Base-by-base conservation (phyloP, 2,888 invertebrate species). In the Amiota communis region DNA sequence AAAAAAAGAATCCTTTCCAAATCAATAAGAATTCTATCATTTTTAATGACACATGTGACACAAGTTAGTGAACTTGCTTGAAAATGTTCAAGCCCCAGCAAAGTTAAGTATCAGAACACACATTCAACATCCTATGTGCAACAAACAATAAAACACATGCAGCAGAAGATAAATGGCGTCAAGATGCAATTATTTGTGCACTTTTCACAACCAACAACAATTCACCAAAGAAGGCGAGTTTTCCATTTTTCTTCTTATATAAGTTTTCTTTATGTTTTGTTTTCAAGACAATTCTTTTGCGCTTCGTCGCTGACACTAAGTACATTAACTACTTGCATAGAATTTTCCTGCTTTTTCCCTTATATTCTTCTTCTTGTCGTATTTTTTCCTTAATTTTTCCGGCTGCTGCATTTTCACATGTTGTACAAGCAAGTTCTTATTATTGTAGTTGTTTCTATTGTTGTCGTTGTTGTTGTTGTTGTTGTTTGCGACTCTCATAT, bases 271-370 rank as follows among this genome's bases (percentile, higher is more conserved):
- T 36, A 20, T 51, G 51, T 23, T 53, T 57, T 70, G 47, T 65
- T 48, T 15, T 36, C 8, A 15, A 10, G 17, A n/a, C 36, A 20
- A 53, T 70, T 70, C 59, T 70, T 70, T 71, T 71, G 71, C 63
- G 71, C 71, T 49, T 61, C 71, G 71, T 48, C 71, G 71, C 71
- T 61, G 71, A 36, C 71, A 63, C 71, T 71, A 63, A 71, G 63
- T 63, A 71, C 49, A 59, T 20, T 15, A 59, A 59, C 15, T 59
- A 17, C 59, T 17, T 10, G 59, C 11, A 17, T 20, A 20, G 17
- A 20, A 59, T 11, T 59, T 59, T 17, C 10, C 20, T 20, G 20
- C 12, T 59, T 11, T 20, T 20, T 20, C 12, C 12, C 61, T 23
- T 10, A 23, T 65, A 47, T 48, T 47, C 20, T 65, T 46, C 20